Percentiles rank a stretch among this genome's conserved stretches.
Evolutionary conservation across 2,888 invertebrate genomes (phyloP).

Genomic region (Hipparchia sbordonii): DNA sequence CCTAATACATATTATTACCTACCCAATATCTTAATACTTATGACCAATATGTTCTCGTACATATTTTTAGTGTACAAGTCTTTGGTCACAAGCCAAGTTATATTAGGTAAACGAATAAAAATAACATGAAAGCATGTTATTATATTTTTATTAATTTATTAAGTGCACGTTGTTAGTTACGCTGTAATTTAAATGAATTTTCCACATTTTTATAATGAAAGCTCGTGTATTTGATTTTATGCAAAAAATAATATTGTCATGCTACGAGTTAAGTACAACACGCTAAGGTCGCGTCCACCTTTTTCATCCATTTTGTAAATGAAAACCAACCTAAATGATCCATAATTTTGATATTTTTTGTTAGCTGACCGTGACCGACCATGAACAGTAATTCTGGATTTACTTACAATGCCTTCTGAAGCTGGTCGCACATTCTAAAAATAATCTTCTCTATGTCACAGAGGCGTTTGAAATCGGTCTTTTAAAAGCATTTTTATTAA

Average conservation of each 20-base stretch:
- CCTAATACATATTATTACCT: too few species aligned
- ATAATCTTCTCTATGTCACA: too few species aligned
- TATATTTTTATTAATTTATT: not conserved
- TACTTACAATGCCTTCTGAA: not conserved
- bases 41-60: too few species aligned
- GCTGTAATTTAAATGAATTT: constrained; percentile 22
- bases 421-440: too few species aligned
- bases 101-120: too few species aligned
- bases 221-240: constrained; percentile 45
- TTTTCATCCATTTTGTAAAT: constrained; percentile 26
- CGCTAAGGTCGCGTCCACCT: constrained; percentile 60
- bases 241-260: constrained; percentile 51
- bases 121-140: not conserved
- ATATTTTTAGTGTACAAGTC: too few species aligned
- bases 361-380: constrained; percentile 29
- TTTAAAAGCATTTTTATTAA: too few species aligned
- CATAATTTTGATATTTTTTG: constrained; percentile 38
- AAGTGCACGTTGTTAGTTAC: not conserved
- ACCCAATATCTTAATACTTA: too few species aligned
- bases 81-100: too few species aligned
- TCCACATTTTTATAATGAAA: constrained; percentile 38
- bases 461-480: too few species aligned
- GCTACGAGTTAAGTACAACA: constrained; percentile 43
- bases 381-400: constrained; percentile 19
- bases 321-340: not conserved